A percentile compares a stretch with the other conserved stretches of the same genome.
These are phyloP conservation scores for Brachionus angularis DNA, from an alignment of 1,140 invertebrate species.

Conservation along the genomic window DNA sequence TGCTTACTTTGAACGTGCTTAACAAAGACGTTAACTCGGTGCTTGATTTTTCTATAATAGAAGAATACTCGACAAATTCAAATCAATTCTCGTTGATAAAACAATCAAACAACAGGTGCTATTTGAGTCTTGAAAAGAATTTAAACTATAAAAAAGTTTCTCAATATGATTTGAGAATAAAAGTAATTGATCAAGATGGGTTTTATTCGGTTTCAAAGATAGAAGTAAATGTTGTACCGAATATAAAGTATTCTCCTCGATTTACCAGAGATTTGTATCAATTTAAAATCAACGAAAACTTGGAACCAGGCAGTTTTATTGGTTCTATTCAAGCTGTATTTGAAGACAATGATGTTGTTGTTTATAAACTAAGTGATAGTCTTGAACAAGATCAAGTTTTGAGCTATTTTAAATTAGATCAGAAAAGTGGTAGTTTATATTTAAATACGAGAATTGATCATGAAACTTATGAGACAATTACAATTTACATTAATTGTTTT, in stretches of 20 bases:
- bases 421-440: conserved; percentile 35
- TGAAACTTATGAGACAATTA: conserved; percentile 9
- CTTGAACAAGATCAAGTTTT: not conserved
- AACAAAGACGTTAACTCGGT: conserved; percentile 10
- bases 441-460: conserved; percentile 15
- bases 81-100: conserved; percentile 15
- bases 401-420: conserved; percentile 7
- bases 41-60: not conserved
- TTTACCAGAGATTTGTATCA: conserved; percentile 26
- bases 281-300: conserved; percentile 28
- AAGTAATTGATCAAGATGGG: conserved; percentile 18
- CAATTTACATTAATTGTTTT: conserved; percentile 15
- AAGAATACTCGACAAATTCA: conserved; percentile 3
- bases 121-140: conserved; percentile 25
- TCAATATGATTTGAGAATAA: not conserved
- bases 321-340: not conserved
- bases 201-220: conserved; percentile 26
- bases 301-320: not conserved
- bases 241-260: conserved; percentile 23
- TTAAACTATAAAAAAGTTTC: conserved; percentile 38
- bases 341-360: not conserved
- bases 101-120: not conserved
- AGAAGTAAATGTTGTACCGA: not conserved
- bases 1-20: conserved; percentile 9
- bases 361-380: not conserved